Evolutionary conservation across 92 coral and sea anemone species (phyloP), one percentile per base, ranked within the genome.

Genomic region (Virgularia gustaviana): DNA sequence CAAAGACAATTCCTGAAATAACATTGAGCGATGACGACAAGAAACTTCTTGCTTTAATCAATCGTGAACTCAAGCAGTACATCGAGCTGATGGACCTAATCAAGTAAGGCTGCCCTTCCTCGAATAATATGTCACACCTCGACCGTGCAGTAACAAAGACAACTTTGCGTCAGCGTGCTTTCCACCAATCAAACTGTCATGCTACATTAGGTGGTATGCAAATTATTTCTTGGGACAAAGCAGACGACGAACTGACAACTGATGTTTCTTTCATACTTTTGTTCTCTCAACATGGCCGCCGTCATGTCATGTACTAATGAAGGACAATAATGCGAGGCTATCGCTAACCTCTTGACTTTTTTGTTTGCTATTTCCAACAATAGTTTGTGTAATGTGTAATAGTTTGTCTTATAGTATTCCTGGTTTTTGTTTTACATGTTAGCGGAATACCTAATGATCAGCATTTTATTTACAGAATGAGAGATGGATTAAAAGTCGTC

Each of bases 401-500:
- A n/a, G n/a, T n/a, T n/a, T n/a, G n/a, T n/a, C n/a, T n/a, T n/a
- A n/a, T n/a, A n/a, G n/a, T n/a, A n/a, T n/a, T n/a, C n/a, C n/a
- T 3, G 16, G 3, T 4, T 16, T 47, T 19, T 9, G 9, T 55
- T 55, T 4, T 35, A 22, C 10, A 2, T 54, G 22, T 20, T 22
- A 63, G 30, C 47, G 3, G 6, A 22, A 30, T 1, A 11, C 11
- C 28, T 32, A 25, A 13, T 27, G 10, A 1, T 36, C 15, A 37
- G 35, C 36, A 12, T 49, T 49, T 25, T 57, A 36, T 15, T 30
- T 1, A 20, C 75, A 94, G 99, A 63, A 38, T 94, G 34, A 86
- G 99, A 13, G 99, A 94, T 49, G 99, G 96, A 1, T 70, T 94
- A 36, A 90, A 80, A 73, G 85, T 79, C 33, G 88, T 94, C 25